These are phyloP conservation scores for Natrix natrix DNA, from an alignment of 2,797 vertebrate species.

Conservation along the genomic window DNA sequence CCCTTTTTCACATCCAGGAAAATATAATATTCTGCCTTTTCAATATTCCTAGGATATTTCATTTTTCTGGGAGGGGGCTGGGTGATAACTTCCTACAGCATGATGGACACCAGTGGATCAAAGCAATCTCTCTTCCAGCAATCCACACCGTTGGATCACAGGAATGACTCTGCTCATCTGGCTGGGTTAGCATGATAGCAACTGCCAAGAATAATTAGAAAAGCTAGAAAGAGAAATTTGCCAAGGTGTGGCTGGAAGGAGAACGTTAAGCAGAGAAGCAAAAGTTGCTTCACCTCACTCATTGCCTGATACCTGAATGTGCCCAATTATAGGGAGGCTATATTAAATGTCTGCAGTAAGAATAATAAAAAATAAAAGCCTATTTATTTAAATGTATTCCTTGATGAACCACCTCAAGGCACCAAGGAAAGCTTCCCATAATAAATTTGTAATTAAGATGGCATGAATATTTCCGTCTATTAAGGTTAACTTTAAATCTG, in stretches of 20 bases:
- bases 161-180: neutral
- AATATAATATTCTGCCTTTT: too few species aligned
- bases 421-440: neutral
- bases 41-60: too few species aligned
- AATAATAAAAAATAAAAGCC: neutral
- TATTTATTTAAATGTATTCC: neutral
- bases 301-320: neutral
- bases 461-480: neutral
- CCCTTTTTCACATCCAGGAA: too few species aligned
- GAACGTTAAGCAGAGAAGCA: neutral
- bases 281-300: fast-evolving
- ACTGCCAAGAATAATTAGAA: slow-evolving; percentile 31
- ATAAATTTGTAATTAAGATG: neutral
- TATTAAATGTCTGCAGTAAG: neutral
- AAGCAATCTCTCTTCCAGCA: neutral
- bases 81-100: too few species aligned
- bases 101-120: too few species aligned
- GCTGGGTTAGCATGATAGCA: neutral
- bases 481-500: neutral
- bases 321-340: neutral
- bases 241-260: neutral
- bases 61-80: too few species aligned
- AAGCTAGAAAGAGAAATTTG: slow-evolving; percentile 29
- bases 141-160: neutral
- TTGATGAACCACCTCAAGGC: neutral